phyloP scores from a whole-genome alignment of 2,797 vertebrate species.

The Aeoliscus strigatus region DNA sequence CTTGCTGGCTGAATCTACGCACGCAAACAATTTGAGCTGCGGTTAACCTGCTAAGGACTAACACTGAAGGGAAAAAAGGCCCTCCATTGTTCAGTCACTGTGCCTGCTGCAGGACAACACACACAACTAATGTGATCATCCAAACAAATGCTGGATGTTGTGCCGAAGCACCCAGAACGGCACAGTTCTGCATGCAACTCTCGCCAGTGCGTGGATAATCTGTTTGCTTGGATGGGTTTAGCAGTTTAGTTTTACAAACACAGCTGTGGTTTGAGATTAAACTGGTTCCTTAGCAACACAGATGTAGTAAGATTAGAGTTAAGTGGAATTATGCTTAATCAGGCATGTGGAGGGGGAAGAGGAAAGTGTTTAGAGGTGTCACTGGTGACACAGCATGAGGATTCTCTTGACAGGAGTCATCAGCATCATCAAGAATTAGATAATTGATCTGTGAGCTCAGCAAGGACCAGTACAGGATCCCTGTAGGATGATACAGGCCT shows the following conservation, averaged over 20 bases:
- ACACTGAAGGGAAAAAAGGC: constrained; percentile 20
- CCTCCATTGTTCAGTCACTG: constrained; percentile 19
- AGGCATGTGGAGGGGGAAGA: constrained; percentile 25
- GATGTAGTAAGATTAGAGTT: constrained; percentile 42
- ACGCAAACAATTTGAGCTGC: constrained; percentile 22
- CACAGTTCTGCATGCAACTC: background rate
- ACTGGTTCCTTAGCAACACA: constrained; percentile 54
- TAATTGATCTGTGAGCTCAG: constrained; percentile 18
- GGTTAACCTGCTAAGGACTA: constrained; percentile 16
- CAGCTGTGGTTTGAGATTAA: constrained; percentile 38
- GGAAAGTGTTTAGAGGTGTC: constrained; percentile 18
- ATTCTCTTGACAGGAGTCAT: constrained; percentile 35
- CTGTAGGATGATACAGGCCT: constrained; percentile 12
- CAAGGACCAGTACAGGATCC: constrained; percentile 8
- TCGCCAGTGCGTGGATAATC: constrained; percentile 27
- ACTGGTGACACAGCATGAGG: constrained; percentile 20
- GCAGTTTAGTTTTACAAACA: constrained; percentile 33
- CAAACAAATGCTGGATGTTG: constrained; percentile 8
- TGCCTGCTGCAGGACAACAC: constrained; percentile 20
- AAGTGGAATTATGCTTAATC: constrained; percentile 56
- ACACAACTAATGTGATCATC: constrained; percentile 21
- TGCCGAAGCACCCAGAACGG: constrained; percentile 21
- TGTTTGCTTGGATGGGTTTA: constrained; percentile 14
- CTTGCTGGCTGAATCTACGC: constrained; percentile 7
- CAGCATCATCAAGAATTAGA: constrained; percentile 23